A percentile compares a stretch with the other conserved stretches of the same genome.
Evolutionary conservation across 2,888 invertebrate species (phyloP).

Genomic region (Drosophila cracens): DNA sequence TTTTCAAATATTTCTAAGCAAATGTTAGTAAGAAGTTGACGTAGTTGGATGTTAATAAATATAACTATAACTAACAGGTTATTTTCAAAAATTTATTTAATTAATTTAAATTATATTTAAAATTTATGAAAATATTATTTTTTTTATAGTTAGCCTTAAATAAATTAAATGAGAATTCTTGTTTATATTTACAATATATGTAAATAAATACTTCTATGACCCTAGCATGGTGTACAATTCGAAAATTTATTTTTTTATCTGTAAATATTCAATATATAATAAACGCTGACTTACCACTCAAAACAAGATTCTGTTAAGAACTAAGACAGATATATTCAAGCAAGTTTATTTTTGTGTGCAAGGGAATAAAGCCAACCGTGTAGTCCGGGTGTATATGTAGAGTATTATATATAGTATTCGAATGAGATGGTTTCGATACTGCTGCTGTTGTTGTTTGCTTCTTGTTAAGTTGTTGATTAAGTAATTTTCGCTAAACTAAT

Average conservation of each 20-base stretch:
- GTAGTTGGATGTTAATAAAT: not conserved
- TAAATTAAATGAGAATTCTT: not conserved
- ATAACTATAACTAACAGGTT: no score
- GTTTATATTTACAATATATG: not conserved
- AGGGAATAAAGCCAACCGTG: slow-evolving; percentile 26
- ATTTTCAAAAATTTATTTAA: no score
- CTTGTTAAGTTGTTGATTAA: slow-evolving; percentile 32
- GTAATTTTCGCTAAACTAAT: slow-evolving; percentile 50
- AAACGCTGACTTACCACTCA: not conserved
- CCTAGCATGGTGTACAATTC: not conserved
- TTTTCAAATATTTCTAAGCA: no score
- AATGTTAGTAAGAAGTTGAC: not conserved
- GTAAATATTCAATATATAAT: not conserved
- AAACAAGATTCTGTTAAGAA: not conserved
- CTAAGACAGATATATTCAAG: not conserved
- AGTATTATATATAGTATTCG: slow-evolving; percentile 2
- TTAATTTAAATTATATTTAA: not conserved
- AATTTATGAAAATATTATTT: not conserved
- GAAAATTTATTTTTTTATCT: not conserved
- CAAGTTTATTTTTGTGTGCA: not conserved
- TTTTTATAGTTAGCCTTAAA: not conserved
- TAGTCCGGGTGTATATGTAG: not conserved
- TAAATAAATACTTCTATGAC: not conserved
- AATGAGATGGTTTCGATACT: slow-evolving; percentile 15
- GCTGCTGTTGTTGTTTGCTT: slow-evolving; percentile 7